Percentiles rank a stretch among this genome's conserved stretches.
Conservation (phyloP, 2,113 vertebrate genomes). For the Bambusicola thoracicus region DNA sequence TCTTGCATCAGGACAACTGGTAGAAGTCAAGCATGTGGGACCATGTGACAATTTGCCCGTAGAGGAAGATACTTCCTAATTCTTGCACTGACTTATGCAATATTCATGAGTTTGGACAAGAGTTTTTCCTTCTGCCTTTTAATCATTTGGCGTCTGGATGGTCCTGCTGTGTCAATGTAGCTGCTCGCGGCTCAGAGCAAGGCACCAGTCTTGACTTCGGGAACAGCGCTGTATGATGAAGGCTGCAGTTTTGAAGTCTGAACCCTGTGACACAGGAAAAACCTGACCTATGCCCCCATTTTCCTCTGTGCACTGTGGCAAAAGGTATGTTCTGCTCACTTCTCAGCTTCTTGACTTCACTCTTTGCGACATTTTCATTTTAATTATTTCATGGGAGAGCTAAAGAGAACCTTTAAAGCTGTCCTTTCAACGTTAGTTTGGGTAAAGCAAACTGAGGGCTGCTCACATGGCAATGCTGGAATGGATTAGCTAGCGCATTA, state of each 20-base stretch:
- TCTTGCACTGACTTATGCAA: not conserved
- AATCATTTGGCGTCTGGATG: not conserved
- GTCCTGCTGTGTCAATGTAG: not conserved
- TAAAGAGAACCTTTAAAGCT: not conserved
- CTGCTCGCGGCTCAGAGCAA: not conserved
- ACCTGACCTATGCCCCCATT: not conserved
- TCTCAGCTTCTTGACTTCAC: not conserved
- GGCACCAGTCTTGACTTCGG: not conserved
- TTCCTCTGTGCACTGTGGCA: not conserved
- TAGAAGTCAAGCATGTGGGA: not conserved
- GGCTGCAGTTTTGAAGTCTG: not conserved
- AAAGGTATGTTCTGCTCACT: not conserved
- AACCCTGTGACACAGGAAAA: accelerated
- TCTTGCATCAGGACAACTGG: not conserved
- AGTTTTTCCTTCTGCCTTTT: not conserved
- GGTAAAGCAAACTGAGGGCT: not conserved
- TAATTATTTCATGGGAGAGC: not conserved
- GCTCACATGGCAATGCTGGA: not conserved
- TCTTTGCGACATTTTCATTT: not conserved
- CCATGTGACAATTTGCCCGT: accelerated
- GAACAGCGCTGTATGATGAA: not conserved
- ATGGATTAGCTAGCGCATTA: slow-evolving; percentile 6
- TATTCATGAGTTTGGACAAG: not conserved
- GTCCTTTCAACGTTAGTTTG: not conserved
- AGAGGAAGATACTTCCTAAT: not conserved